Conservation (phyloP, 2,888 invertebrate genomes). For the Agrenia bidenticulata region DNA sequence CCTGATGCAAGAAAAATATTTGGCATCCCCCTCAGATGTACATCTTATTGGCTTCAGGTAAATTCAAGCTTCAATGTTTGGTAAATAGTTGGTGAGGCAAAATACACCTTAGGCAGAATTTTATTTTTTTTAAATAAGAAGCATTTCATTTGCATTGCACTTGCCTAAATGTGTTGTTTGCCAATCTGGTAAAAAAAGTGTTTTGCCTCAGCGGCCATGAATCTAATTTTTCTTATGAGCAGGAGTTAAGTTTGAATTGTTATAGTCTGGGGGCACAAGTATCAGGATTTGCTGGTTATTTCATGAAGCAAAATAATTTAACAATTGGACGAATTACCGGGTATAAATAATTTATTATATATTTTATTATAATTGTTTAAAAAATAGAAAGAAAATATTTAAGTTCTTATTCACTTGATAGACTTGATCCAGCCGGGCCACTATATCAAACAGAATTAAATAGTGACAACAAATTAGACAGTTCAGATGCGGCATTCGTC, state of each 20-base stretch:
- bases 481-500: constrained; percentile 23
- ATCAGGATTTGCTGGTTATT: constrained; percentile 30
- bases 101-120: no score
- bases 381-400: constrained; percentile 16
- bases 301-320: constrained; percentile 23
- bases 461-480: constrained; percentile 31
- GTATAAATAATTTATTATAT: constrained; percentile 18
- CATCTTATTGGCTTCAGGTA: constrained; percentile 37
- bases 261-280: constrained; percentile 21
- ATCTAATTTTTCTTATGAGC: no score
- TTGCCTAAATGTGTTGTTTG: no score
- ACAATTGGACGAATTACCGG: constrained; percentile 37
- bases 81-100: background rate
- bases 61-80: constrained; percentile 13
- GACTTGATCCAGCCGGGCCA: constrained; percentile 38
- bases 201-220: no score
- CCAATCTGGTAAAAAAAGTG: no score
- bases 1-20: constrained; percentile 24
- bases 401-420: no score
- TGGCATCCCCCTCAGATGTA: constrained; percentile 32
- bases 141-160: no score
- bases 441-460: constrained; percentile 28
- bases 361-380: background rate
- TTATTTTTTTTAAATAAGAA: no score
- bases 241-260: no score